Evolutionary conservation across 2,888 invertebrate genomes (phyloP), one percentile per base, ranked within the genome.

Genomic region (Apoda limacodes): DNA sequence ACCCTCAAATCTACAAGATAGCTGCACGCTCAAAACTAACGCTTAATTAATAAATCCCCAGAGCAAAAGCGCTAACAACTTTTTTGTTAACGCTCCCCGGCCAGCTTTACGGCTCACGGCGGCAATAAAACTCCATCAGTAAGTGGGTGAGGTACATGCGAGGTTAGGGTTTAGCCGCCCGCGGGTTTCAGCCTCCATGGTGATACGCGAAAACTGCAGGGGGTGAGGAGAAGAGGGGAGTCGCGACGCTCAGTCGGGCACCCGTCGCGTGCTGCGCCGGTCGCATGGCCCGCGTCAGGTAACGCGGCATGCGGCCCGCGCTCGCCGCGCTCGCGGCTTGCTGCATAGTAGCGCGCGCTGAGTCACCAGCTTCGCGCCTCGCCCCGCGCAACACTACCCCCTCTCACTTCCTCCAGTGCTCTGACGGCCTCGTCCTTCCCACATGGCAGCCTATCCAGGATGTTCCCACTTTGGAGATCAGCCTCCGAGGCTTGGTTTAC

Each of bases 401-500:
- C 43, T 57, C 54, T 39, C 76, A 63, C 49, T 55, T 65, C 38
- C 68, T 75, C 45, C 56, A 60, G 48, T 99, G 98, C 81, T 83
- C 85, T 50, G 87, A 90, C 30, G 99, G 98, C 24, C 82, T 98
- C 38, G 55, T 98, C 45, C 74, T 99, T 32, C 94, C 96, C 13
- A 82, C 90, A 40, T 99, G 98, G 98, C 63, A 64, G 48, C 97
- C 97, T n/a, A 82, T 86, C 50, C 87, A 87, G 17, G 87, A 90
- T 69, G 85, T 95, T 30, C 83, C 88, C 28, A 66, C 85, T 26
- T 84, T 88, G 32, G 94, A 95, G 57, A 85, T 92, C 42, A 82
- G 93, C 41, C 83, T 93, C 37, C 88, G 99, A 15, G 98, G 98
- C 23, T 55, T 90, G 40, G 88, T 95, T 39, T 99, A 99, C 80